Evolutionary conservation across 2,113 vertebrate species (phyloP).

Genomic region (Rutilus rutilus): DNA sequence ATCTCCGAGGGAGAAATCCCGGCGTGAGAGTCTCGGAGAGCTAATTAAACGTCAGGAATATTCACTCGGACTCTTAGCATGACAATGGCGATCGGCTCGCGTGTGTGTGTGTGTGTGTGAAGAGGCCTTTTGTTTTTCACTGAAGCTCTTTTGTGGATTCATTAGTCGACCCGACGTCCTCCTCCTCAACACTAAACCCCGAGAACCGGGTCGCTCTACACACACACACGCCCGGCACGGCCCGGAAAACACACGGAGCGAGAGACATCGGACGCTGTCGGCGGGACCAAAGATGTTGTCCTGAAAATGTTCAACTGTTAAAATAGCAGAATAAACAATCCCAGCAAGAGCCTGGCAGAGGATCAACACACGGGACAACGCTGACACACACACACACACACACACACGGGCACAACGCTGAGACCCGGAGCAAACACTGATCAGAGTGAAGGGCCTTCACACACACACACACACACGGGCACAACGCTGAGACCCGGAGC

Average conservation of each 20-base stretch:
- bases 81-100: slow-evolving; percentile 55
- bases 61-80: slow-evolving; percentile 59
- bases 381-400: slow-evolving; percentile 68
- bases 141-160: slow-evolving; percentile 64
- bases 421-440: slow-evolving; percentile 73
- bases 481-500: slow-evolving; percentile 72
- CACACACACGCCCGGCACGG: not conserved
- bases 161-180: slow-evolving; percentile 54
- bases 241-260: not conserved
- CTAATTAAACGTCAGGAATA: slow-evolving; percentile 63
- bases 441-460: slow-evolving; percentile 29
- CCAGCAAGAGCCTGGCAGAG: slow-evolving; percentile 80
- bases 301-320: slow-evolving; percentile 66
- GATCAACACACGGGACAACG: slow-evolving; percentile 78
- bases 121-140: slow-evolving; percentile 64
- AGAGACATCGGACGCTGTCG: not conserved
- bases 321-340: slow-evolving; percentile 71
- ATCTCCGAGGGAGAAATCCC: not conserved
- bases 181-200: not conserved
- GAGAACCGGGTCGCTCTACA: slow-evolving; percentile 4
- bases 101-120: slow-evolving; percentile 29
- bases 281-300: slow-evolving; percentile 29
- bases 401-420: slow-evolving; percentile 72
- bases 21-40: slow-evolving; percentile 31
- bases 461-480: slow-evolving; percentile 72